phyloP scores from a whole-genome alignment of 1,140 invertebrate genomes.

The Nephotettix cincticeps region DNA sequence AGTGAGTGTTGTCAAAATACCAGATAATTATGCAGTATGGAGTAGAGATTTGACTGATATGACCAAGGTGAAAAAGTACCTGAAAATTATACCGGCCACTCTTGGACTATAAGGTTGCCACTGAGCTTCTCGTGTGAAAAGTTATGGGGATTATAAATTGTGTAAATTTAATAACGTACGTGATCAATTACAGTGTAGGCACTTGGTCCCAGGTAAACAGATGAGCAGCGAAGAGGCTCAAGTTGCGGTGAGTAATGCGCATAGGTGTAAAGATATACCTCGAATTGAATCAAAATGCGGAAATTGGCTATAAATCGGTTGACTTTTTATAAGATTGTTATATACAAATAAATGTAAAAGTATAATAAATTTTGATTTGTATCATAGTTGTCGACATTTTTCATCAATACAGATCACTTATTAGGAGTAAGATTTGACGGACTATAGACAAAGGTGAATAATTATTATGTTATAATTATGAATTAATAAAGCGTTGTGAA shows the following conservation, averaged over 20 bases:
- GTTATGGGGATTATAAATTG: too few relatives aligned
- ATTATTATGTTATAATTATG: neutral
- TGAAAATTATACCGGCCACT: too few relatives aligned
- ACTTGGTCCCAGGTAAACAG: neutral
- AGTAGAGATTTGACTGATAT: too few relatives aligned
- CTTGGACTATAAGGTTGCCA: too few relatives aligned
- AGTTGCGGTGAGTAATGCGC: neutral
- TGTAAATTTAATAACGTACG: too few relatives aligned
- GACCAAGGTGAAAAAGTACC: too few relatives aligned
- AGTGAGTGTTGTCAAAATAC: too few relatives aligned
- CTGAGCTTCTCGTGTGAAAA: too few relatives aligned
- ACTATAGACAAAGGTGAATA: neutral
- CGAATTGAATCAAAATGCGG: neutral
- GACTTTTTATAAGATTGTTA: too few relatives aligned
- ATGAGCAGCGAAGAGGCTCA: neutral
- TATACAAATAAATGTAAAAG: neutral
- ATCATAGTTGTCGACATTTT: neutral
- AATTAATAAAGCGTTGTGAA: too few relatives aligned
- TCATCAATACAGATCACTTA: neutral
- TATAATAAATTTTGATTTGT: neutral
- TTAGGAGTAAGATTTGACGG: neutral
- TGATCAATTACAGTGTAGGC: too few relatives aligned
- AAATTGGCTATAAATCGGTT: slow-evolving; percentile 2
- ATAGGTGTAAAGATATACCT: neutral
- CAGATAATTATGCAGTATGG: too few relatives aligned